Conservation (phyloP, 2,888 invertebrate species). For the Gymnoscelis rufifasciata region DNA sequence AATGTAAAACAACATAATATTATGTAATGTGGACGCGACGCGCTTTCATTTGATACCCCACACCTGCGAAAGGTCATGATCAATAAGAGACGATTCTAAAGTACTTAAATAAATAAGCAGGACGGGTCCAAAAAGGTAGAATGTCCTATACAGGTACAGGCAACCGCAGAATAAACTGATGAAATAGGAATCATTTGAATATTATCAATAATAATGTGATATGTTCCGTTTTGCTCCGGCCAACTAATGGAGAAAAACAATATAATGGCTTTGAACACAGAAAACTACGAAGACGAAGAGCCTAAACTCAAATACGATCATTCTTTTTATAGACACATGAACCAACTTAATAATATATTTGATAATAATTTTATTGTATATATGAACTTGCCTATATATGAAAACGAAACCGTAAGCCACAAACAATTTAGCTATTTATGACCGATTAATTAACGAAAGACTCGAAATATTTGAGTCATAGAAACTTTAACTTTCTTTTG, state of each 20-base stretch:
- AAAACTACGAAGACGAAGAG: slow-evolving; percentile 79
- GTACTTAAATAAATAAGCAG: slow-evolving; percentile 9
- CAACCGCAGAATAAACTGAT: too few relatives aligned
- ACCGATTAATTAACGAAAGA: slow-evolving; percentile 21
- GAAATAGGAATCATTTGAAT: too few relatives aligned
- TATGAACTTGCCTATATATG: neutral
- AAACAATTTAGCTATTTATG: slow-evolving; percentile 3
- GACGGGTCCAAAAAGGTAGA: slow-evolving; percentile 2
- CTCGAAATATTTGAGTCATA: slow-evolving; percentile 18
- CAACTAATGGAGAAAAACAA: slow-evolving; percentile 12
- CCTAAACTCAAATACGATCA: slow-evolving; percentile 96
- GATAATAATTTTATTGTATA: too few relatives aligned
- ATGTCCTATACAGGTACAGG: too few relatives aligned
- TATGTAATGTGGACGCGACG: too few relatives aligned
- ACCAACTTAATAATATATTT: neutral
- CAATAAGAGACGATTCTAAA: slow-evolving; percentile 23
- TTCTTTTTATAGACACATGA: too few relatives aligned
- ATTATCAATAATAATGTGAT: too few relatives aligned
- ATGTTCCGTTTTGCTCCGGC: neutral
- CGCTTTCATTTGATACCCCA: too few relatives aligned
- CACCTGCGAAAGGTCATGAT: slow-evolving; percentile 30
- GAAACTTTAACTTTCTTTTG: slow-evolving; percentile 26
- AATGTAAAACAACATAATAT: too few relatives aligned
- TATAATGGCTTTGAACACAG: slow-evolving; percentile 63
- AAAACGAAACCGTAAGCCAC: neutral